Evolutionary conservation across 2,888 invertebrate genomes (phyloP), one percentile per base, ranked within the genome.

Genomic region (Dugesia japonica): DNA sequence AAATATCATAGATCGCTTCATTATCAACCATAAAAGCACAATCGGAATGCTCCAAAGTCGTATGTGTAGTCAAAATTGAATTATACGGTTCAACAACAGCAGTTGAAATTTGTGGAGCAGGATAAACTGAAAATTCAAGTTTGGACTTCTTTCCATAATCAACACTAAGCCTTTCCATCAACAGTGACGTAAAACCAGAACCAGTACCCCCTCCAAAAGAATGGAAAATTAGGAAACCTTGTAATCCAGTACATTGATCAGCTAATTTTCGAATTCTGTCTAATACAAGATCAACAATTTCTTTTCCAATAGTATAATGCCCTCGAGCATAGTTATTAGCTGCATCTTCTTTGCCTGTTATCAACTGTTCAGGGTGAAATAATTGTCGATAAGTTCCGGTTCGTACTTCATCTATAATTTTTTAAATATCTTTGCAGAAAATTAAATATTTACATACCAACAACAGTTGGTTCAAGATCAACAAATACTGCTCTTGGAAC

Each of bases 391-490:
- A 31, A 7, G 4, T 31, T 7, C 79, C 78, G 83, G 83, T n/a
- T 7, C 83, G 79, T 20, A 83, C 81, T 78, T 83, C 83, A 88
- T 89, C 90, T 71, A 26, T 7, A 26, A 31, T 7, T 31, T 31
- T 31, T 7, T 31, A 13, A n/a, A n/a, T n/a, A n/a, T n/a, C n/a
- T n/a, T n/a, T n/a, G n/a, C n/a, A n/a, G n/a, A n/a, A n/a, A n/a
- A n/a, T n/a, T n/a, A n/a, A n/a, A n/a, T n/a, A n/a, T n/a, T 7
- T 23, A 9, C 72, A 26, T 26, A 88, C 89, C 90, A 79, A 93
- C 92, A 82, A 93, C 93, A 80, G 93, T 92, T 79, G 94, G 94
- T 86, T 93, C 93, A 84, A 94, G 87, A 85, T 94, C 93, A 9
- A 93, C 92, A 82, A 93, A 94, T 77, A 93, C 91, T 92, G 80